phyloP scores from a whole-genome alignment of 1,140 invertebrate genomes.

The Gonatopus flavifemur region DNA sequence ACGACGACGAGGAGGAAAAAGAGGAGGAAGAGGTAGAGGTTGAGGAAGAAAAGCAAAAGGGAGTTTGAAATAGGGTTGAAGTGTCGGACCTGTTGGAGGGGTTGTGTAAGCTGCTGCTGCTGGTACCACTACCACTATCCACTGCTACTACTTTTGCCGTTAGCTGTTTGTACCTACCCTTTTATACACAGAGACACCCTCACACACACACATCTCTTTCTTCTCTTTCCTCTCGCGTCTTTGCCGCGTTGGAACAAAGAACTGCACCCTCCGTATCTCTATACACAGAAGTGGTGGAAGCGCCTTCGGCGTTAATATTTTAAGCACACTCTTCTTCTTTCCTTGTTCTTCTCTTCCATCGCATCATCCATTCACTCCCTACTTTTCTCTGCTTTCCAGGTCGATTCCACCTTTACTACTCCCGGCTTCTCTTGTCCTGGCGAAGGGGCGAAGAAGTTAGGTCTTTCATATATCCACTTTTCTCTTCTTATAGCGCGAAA shows the following conservation, averaged over 20 bases:
- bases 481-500: conserved; percentile 7
- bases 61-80: too few species aligned
- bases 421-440: too few species aligned
- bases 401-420: background rate
- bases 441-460: too few species aligned
- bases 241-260: conserved; percentile 50
- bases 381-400: conserved; percentile 3
- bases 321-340: conserved; percentile 60
- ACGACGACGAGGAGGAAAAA: background rate
- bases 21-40: background rate
- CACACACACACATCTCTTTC: conserved; percentile 16
- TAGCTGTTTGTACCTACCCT: conserved; percentile 49
- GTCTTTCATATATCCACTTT: conserved; percentile 14
- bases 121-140: too few species aligned
- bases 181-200: too few species aligned
- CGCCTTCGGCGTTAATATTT: conserved; percentile 58
- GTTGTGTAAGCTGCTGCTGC: background rate
- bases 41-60: too few species aligned
- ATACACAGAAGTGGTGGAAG: too few species aligned
- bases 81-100: conserved; percentile 6
- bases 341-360: too few species aligned
- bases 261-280: conserved; percentile 30
- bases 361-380: conserved; percentile 5
- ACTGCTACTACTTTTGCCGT: too few species aligned
- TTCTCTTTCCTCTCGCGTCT: too few species aligned